Evolutionary conservation across 2,888 invertebrate genomes (phyloP), one percentile per base, ranked within the genome.

Genomic region (Macaria notata): DNA sequence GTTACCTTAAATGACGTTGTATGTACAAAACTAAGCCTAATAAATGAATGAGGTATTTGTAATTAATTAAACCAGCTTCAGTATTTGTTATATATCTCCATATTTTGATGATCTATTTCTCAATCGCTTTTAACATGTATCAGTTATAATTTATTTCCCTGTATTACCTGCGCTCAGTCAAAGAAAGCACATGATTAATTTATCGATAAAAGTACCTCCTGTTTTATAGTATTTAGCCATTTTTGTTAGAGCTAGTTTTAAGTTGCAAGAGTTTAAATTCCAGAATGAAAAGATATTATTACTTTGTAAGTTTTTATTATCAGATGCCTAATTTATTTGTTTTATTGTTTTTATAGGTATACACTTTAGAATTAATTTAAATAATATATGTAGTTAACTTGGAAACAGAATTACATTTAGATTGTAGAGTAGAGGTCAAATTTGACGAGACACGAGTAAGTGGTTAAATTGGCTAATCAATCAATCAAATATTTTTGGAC

Each of bases 231-330:
- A 69, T 73, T 71, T 72, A 82, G 74, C 78, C 79, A 0, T 78
- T 78, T 73, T 86, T 85, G 85, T 89, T 88, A 84, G 82, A 78
- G 77, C 81, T 86, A 87, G 78, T 88, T 86, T 62, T 86, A 83
- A 79, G 81, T 79, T 78, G 75, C 69, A 80, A 88, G 84, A 86
- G 82, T 86, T 85, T 88, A 83, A 83, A 78, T 79, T 79, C 86
- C 87, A 87, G 84, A 88, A 87, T 84, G 72, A 82, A 82, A 71
- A 84, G 87, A 88, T 89, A 89, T 89, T 88, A 88, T 81, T 88
- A 84, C 75, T 80, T 81, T 80, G 72, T 76, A 79, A 79, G 62
- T 68, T 70, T 81, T 72, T 69, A 69, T 75, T 78, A 78, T 73
- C 71, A 70, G 67, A 76, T 76, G 80, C 64, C 53, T 84, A 82